Evolutionary conservation across 2,113 vertebrate species (phyloP).

Genomic region (Prionailurus viverrinus): DNA sequence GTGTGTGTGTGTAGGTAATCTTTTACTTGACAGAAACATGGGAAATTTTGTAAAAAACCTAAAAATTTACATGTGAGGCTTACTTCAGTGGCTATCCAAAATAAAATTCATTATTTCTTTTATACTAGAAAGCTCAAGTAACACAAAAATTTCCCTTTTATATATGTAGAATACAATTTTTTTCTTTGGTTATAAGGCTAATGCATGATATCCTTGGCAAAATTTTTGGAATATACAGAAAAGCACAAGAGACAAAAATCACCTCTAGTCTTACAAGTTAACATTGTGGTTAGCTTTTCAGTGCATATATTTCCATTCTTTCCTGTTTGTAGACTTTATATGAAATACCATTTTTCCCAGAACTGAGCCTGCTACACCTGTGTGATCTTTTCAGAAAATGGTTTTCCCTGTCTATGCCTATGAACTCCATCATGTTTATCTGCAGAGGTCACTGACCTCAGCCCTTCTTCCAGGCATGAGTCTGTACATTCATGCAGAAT

Average conservation of each 20-base stretch:
- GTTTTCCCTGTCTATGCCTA: neutral
- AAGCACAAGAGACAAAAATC: neutral
- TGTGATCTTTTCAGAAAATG: neutral
- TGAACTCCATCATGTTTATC: neutral
- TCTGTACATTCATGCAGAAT: neutral
- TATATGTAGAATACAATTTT: neutral
- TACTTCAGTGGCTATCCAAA: neutral
- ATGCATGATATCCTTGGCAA: neutral
- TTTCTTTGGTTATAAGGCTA: neutral
- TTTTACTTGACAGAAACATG: neutral
- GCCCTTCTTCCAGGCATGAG: fast-evolving
- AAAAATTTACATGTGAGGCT: neutral
- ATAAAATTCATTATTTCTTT: neutral
- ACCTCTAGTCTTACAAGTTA: neutral
- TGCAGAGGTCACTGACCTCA: neutral
- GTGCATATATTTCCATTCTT: neutral
- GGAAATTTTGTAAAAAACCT: neutral
- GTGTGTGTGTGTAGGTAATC: neutral
- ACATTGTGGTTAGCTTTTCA: neutral
- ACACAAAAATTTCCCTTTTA: neutral
- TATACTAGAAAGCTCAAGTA: neutral
- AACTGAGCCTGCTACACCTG: neutral
- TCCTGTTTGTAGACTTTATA: neutral
- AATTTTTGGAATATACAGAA: neutral
- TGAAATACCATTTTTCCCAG: neutral